Conservation (phyloP, 2,797 vertebrate species). For the Phyllotis vaccarum region DNA sequence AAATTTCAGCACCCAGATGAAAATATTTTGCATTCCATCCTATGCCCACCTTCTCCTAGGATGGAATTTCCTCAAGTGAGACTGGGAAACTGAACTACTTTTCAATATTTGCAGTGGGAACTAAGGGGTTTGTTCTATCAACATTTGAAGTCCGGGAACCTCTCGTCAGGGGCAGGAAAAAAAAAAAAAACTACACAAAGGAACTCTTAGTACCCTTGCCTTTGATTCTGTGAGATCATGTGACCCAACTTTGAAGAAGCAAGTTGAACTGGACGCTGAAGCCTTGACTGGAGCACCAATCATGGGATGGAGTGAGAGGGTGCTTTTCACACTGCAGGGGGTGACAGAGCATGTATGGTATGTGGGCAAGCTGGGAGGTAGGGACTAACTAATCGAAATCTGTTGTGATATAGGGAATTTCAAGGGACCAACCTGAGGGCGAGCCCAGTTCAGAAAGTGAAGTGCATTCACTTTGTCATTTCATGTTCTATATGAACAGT, state of each 20-base stretch:
- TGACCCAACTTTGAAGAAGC: slow-evolving; percentile 23
- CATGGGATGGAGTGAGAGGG: not conserved
- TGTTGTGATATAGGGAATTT: not conserved
- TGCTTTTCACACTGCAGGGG: not conserved
- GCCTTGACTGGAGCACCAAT: not conserved
- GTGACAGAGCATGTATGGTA: not conserved
- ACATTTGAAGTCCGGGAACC: slow-evolving; percentile 54
- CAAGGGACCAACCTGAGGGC: not conserved
- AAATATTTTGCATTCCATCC: slow-evolving; percentile 52
- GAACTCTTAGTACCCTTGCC: not conserved
- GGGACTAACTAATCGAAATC: not conserved
- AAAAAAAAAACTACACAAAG: not conserved
- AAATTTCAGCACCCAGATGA: slow-evolving; percentile 56
- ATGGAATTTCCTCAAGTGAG: slow-evolving; percentile 47
- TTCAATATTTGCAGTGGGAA: slow-evolving; percentile 68
- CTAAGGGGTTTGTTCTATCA: slow-evolving; percentile 27
- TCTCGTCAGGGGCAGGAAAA: slow-evolving; percentile 38
- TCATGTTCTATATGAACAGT: not conserved
- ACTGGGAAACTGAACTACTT: slow-evolving; percentile 41
- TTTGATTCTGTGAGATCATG: not conserved
- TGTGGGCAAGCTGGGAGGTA: not conserved
- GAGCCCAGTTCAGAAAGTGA: not conserved
- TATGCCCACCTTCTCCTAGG: not conserved
- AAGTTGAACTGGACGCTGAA: not conserved
- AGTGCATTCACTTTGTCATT: not conserved